phyloP scores from a whole-genome alignment of 2,113 vertebrate species.

The Corythornis madagascariensis region DNA sequence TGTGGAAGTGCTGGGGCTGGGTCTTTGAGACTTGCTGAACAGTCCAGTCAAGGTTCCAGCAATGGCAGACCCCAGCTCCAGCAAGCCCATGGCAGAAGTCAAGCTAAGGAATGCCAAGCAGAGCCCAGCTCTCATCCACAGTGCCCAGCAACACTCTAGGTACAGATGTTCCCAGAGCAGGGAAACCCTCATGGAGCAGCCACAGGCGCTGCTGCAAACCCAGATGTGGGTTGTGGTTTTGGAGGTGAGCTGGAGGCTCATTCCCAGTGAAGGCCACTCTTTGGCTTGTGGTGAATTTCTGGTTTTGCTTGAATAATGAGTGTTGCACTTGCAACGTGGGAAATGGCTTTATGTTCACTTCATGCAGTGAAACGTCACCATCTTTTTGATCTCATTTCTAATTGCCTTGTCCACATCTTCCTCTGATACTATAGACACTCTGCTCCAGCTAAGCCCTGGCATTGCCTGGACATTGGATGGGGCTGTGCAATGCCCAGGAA shows the following conservation, averaged over 20 bases:
- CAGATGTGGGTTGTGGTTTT: neutral
- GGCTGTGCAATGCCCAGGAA: neutral
- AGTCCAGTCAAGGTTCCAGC: fast-evolving
- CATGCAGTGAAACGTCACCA: neutral
- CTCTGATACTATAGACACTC: neutral
- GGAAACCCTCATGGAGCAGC: neutral
- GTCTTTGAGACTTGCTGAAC: neutral
- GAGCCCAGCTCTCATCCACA: neutral
- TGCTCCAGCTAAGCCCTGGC: neutral
- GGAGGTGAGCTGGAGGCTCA: neutral
- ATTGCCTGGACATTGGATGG: neutral
- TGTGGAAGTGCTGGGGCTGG: fast-evolving
- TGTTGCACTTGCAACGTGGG: neutral
- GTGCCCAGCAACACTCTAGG: neutral
- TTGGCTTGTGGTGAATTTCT: neutral
- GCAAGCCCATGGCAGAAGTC: neutral
- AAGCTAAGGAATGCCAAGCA: neutral
- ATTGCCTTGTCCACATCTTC: neutral
- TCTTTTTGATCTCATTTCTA: neutral
- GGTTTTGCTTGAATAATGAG: neutral
- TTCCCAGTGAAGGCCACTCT: neutral
- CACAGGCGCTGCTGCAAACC: neutral
- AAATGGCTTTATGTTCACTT: neutral
- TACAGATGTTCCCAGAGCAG: neutral
- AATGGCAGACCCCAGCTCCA: neutral